Base-by-base conservation (phyloP, 2,113 vertebrate species). In the Corythornis madagascariensis region DNA sequence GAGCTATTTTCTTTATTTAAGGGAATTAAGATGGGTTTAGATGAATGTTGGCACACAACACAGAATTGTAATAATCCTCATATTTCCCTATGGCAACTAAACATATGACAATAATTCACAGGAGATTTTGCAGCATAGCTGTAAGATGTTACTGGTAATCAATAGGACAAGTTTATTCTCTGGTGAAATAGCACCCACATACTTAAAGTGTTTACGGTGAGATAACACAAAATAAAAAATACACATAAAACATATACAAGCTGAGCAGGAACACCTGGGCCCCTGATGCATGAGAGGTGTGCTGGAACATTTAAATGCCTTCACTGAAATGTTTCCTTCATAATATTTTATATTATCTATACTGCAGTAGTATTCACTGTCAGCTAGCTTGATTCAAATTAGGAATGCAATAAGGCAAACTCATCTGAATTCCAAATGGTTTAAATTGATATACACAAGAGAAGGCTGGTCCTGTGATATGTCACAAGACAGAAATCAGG, bases 351-450 rank as follows among this genome's bases (percentile, higher is more conserved):
- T 84, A 21, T 59, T 89, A 61, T 52, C 78, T 82, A 77, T 59
- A 72, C 31, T 84, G 50, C 70, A 66, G 35, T 59, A 86, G 61
- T 69, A 78, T 75, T 72, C 57, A 55, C 33, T 70, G 53, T 42
- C 83, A 92, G 70, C 1, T 43, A 92, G 47, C 47, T 78, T 90
- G 81, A 75, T 83, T 82, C 83, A 93, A 86, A 95, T 95, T 94
- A 93, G 73, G 71, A 87, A 96, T 94, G 71, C 91, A 92, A 84
- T 70, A 84, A 76, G 52, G 86, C 66, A 96, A 92, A 90, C 82
- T 93, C 89, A 94, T 93, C 66, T 91, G 81, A 96, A 96, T 93
- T 92, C 90, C 89, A 94, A 93, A 89, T 90, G 82, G n/a, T 82
- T 90, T 60, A 93, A 94, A 96, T 55, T 89, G 74, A 88, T 96